Evolutionary conservation across 2,797 vertebrate genomes (phyloP).

Genomic region (Gymnocypris eckloni): DNA sequence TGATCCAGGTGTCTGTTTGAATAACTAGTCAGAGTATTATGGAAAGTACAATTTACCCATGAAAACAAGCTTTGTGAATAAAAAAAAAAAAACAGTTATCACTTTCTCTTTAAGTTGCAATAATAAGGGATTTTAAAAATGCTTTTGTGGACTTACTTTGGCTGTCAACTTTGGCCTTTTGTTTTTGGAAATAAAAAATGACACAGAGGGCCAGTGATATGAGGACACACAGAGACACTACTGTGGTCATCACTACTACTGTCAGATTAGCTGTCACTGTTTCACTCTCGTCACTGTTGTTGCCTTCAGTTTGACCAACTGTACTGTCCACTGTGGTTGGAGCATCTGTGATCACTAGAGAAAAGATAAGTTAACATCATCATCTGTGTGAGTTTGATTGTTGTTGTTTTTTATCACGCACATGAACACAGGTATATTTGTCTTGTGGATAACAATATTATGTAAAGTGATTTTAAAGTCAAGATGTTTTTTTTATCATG

Average conservation of each 20-base stretch:
- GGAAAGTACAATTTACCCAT: too few relatives aligned
- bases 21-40: too few relatives aligned
- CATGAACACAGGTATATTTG: not conserved
- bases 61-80: too few relatives aligned
- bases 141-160: not conserved
- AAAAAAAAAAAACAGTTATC: too few relatives aligned
- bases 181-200: not conserved
- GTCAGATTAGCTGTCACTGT: not conserved
- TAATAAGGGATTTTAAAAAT: too few relatives aligned
- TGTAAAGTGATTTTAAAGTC: not conserved
- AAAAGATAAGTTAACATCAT: not conserved
- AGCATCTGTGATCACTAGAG: not conserved
- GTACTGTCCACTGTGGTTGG: not conserved
- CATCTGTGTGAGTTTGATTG: not conserved
- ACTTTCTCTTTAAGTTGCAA: too few relatives aligned
- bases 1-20: too few relatives aligned
- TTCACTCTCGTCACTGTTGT: not conserved
- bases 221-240: conserved; percentile 18
- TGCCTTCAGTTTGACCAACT: not conserved
- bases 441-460: too few relatives aligned
- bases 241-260: not conserved
- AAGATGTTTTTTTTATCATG: too few relatives aligned
- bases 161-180: not conserved
- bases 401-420: not conserved
- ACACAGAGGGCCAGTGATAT: not conserved